Evolutionary conservation across 2,888 invertebrate genomes (phyloP).

Genomic region (Monopis laevigella): DNA sequence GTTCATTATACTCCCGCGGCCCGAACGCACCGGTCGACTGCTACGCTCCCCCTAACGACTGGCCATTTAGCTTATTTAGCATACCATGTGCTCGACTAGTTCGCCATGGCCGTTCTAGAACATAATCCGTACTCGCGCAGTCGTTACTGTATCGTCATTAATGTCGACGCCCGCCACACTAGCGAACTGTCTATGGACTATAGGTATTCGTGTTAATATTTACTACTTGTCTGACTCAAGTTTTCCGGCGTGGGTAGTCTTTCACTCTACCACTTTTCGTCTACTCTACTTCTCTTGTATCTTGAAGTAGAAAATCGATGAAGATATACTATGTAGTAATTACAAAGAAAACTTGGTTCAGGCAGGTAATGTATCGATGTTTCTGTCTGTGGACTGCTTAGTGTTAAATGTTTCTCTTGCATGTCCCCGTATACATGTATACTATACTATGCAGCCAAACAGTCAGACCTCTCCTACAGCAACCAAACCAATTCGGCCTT

Average conservation of each 20-base stretch:
- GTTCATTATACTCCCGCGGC: conserved; percentile 13
- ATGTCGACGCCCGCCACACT: conserved; percentile 20
- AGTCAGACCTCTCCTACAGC: conserved; percentile 14
- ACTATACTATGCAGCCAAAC: conserved; percentile 6
- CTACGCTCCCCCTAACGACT: no score
- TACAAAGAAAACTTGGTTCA: no score
- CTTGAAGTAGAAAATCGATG: no score
- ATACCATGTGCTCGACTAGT: neutral
- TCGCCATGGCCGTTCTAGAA: neutral
- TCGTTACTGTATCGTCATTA: conserved; percentile 18
- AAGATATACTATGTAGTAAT: no score
- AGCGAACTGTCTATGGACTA: conserved; percentile 20
- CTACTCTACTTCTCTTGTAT: no score
- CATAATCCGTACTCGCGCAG: conserved; percentile 3
- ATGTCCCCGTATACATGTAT: conserved; percentile 12
- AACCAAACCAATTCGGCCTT: conserved; percentile 8
- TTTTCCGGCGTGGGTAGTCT: no score
- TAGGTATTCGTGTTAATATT: conserved; percentile 20
- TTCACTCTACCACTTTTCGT: no score
- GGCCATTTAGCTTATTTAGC: neutral
- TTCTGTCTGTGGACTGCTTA: conserved; percentile 13
- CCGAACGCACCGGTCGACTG: conserved; percentile 13
- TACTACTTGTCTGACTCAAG: no score
- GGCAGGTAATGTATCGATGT: conserved; percentile 12
- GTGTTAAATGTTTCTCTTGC: conserved; percentile 13